Base-by-base conservation (phyloP, 2,888 invertebrate species). In the Cheilosia pagana region DNA sequence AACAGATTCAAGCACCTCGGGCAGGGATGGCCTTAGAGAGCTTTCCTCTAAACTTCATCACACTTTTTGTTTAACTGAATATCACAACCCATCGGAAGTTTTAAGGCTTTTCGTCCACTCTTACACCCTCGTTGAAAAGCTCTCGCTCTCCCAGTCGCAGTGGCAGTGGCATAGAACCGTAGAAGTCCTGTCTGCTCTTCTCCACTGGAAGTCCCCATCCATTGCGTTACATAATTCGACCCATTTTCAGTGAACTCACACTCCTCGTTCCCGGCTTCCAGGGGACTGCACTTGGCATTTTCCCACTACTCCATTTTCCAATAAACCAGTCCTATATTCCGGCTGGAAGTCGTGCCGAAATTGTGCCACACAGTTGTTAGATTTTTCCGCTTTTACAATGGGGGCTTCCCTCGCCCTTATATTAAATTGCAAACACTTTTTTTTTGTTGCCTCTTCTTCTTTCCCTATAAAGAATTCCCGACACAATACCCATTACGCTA, bases 241-340 rank as follows among this genome's bases (percentile, higher is more conserved):
- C 86, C 81, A 81, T 86, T 76, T 81, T 71, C 45, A 35, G 48
- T 23, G 43, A n/a, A 43, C 75, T 21, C 76, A 53, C 87, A 87
- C 87, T 89, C 89, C 89, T 88, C 88, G 87, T 87, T 87, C 88
- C 82, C 87, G 87, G 82, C 87, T 89, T 90, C 90, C 89, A 89
- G 87, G 87, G 87, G 88, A 89, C 90, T 91, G 91, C 91, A 91
- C 91, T 91, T 91, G 91, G 91, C 91, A 91, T 91, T 91, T 90
- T 91, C 90, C 91, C 90, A 91, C 90, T 91, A 91, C 91, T 91
- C 91, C 90, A 90, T 91, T 91, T 91, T 90, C 89, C 90, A 90
- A 89, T 89, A 88, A 86, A 89, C 90, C 88, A 91, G 91, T 90
- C 91, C 91, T 90, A 91, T 90, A 91, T 91, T 89, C 86, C 53